Percentiles rank a stretch among this genome's conserved stretches.
These are phyloP conservation scores for Nothoprocta pentlandii DNA, from an alignment of 2,113 vertebrate species.

Conservation along the genomic window DNA sequence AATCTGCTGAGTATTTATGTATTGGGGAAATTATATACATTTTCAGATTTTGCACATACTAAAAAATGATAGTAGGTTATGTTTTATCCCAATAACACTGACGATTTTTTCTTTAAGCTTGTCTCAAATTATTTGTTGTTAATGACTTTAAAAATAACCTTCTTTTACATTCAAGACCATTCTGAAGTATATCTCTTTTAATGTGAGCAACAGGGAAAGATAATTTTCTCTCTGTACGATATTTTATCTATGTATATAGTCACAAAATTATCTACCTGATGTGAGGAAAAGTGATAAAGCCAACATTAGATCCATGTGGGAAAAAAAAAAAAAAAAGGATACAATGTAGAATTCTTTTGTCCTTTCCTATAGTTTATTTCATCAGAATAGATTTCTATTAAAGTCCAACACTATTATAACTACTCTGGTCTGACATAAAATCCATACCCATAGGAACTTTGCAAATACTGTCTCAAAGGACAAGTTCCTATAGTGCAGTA, in stretches of 20 bases:
- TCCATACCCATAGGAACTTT: slow-evolving; percentile 52
- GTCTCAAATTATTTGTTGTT: neutral
- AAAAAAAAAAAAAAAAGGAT: neutral
- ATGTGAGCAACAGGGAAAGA: neutral
- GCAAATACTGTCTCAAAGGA: slow-evolving; percentile 26
- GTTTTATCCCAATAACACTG: neutral
- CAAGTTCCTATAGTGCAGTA: slow-evolving; percentile 22
- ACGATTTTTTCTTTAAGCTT: neutral
- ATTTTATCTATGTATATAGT: neutral
- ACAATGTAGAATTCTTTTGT: neutral
- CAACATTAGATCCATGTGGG: neutral
- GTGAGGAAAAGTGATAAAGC: neutral
- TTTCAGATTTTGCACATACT: neutral
- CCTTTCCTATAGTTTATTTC: neutral
- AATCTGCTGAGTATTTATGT: neutral
- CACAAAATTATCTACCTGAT: neutral
- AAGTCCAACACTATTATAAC: neutral
- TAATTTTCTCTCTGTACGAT: neutral
- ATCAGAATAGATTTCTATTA: slow-evolving; percentile 46
- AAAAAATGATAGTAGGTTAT: neutral
- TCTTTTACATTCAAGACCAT: neutral
- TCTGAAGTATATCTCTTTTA: neutral
- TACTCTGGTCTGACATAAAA: slow-evolving; percentile 67
- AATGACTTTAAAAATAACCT: neutral
- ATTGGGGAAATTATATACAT: neutral